These are phyloP conservation scores for Aphodius granarius DNA, from an alignment of 2,888 invertebrate species.

Conservation along the genomic window DNA sequence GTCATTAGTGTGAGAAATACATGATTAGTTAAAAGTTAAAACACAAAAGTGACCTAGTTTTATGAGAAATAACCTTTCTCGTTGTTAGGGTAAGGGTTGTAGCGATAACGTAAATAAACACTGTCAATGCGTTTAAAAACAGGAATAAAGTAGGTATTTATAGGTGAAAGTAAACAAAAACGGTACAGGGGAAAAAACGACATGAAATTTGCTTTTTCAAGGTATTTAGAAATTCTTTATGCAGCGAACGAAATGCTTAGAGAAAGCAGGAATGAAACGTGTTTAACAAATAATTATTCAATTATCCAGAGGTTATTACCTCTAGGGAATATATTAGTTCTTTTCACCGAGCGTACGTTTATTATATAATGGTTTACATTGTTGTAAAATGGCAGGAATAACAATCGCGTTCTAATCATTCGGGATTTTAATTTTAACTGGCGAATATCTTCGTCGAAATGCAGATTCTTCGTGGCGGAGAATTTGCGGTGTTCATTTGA, in stretches of 20 bases:
- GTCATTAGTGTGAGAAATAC: background rate
- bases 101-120: too few relatives aligned
- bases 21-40: background rate
- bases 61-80: too few relatives aligned
- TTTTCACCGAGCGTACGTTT: background rate
- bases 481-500: background rate
- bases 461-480: too few relatives aligned
- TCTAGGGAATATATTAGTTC: background rate
- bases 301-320: background rate
- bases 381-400: background rate
- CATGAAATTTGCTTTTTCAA: too few relatives aligned
- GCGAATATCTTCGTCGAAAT: too few relatives aligned
- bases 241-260: background rate
- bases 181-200: too few relatives aligned
- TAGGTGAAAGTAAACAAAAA: too few relatives aligned
- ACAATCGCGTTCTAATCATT: too few relatives aligned
- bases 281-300: background rate
- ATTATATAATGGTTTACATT: background rate
- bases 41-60: background rate
- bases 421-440: too few relatives aligned
- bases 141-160: too few relatives aligned
- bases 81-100: too few relatives aligned
- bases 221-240: background rate
- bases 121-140: too few relatives aligned
- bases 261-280: background rate